A percentile compares a stretch with the other conserved stretches of the same genome.
These are phyloP conservation scores for Latrodectus elegans DNA, from an alignment of 2,888 invertebrate genomes.

Conservation along the genomic window DNA sequence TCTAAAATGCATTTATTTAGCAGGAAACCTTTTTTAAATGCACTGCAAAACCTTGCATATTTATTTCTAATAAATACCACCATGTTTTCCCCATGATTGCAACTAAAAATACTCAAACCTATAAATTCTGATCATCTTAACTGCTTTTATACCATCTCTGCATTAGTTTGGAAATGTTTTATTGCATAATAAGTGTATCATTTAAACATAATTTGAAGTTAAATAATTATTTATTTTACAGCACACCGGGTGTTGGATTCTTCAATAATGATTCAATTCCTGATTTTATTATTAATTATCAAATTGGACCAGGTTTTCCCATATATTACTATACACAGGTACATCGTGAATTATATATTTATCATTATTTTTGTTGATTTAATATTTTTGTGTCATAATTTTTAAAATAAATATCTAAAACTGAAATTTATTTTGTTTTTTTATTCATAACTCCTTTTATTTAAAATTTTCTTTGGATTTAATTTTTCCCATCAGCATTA, in stretches of 20 bases:
- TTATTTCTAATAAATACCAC: too few relatives aligned
- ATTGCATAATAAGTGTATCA: not conserved
- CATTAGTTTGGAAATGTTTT: too few relatives aligned
- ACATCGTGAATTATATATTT: constrained; percentile 70
- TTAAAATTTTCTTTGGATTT: not conserved
- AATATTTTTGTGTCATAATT: too few relatives aligned
- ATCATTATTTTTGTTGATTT: too few relatives aligned
- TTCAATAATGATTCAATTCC: constrained; percentile 85
- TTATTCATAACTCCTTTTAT: not conserved
- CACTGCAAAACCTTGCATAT: too few relatives aligned
- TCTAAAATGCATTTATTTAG: too few relatives aligned
- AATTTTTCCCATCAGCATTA: not conserved
- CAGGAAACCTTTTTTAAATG: too few relatives aligned
- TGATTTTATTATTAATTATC: constrained; percentile 85
- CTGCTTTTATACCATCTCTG: too few relatives aligned
- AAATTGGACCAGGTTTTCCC: constrained; percentile 83
- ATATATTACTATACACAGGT: constrained; percentile 84
- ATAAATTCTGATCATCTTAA: too few relatives aligned
- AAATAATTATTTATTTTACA: constrained; percentile 72
- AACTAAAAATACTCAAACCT: too few relatives aligned
- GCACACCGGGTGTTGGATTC: constrained; percentile 85
- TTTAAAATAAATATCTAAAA: too few relatives aligned
- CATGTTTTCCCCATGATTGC: too few relatives aligned
- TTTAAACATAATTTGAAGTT: not conserved
- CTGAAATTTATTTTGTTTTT: not conserved